Percentiles rank a stretch among this genome's conserved stretches.
These are phyloP conservation scores for Buphagus erythrorhynchus DNA, from an alignment of 2,797 vertebrate genomes.

Conservation along the genomic window DNA sequence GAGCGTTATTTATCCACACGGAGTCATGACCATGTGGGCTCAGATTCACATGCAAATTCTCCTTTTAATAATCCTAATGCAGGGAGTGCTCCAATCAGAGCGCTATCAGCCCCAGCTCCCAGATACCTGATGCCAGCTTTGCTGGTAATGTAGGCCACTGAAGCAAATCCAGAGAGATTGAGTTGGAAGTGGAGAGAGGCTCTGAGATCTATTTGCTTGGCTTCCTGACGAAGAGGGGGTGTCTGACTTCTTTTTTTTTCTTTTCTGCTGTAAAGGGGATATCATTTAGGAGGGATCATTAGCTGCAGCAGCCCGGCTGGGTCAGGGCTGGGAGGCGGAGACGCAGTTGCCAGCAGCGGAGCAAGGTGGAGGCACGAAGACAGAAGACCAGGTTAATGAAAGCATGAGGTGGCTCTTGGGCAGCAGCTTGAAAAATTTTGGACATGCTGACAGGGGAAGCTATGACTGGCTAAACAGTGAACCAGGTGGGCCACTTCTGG, in stretches of 20 bases:
- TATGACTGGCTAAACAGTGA: conserved; percentile 87
- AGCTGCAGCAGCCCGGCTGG: conserved; percentile 55
- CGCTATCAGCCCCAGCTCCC: conserved; percentile 27
- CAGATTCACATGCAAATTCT: conserved; percentile 69
- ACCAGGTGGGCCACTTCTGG: conserved; percentile 78
- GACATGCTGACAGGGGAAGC: conserved; percentile 86
- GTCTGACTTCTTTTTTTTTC: conserved; percentile 22
- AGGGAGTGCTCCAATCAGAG: conserved; percentile 65
- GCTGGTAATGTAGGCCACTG: conserved; percentile 73
- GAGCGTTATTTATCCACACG: conserved; percentile 54
- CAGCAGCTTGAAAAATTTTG: conserved; percentile 89
- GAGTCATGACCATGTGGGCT: conserved; percentile 56
- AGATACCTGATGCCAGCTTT: conserved; percentile 75
- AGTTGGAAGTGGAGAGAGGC: conserved; percentile 57
- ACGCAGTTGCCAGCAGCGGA: background rate
- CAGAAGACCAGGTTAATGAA: conserved; percentile 13
- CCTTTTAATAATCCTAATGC: conserved; percentile 70
- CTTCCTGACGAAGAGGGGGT: background rate
- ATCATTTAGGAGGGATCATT: conserved; percentile 54
- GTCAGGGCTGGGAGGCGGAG: conserved; percentile 45
- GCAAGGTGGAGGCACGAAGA: conserved; percentile 36
- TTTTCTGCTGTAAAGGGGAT: background rate
- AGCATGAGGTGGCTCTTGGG: conserved; percentile 84
- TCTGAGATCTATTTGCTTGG: conserved; percentile 58
- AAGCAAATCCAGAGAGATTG: conserved; percentile 76